Evolutionary conservation across 2,113 vertebrate species (phyloP).

Genomic region (Formicarius rufipectus): DNA sequence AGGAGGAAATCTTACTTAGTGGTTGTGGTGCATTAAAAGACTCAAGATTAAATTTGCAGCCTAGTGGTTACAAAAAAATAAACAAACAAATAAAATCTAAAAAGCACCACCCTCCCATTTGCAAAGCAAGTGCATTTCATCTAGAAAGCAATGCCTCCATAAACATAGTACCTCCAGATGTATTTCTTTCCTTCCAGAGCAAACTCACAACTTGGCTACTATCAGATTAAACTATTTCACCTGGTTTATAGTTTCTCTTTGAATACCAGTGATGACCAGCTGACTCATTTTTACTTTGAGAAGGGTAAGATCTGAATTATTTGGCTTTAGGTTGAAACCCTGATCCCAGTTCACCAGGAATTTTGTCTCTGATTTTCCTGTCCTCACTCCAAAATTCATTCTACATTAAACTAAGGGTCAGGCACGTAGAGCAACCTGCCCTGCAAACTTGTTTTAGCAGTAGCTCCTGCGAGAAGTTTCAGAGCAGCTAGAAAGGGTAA

Average conservation of each 20-base stretch:
- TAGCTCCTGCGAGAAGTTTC: background rate
- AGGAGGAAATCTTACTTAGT: background rate
- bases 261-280: background rate
- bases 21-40: background rate
- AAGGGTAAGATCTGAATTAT: background rate
- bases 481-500: background rate
- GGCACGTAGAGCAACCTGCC: background rate
- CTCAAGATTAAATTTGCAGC: background rate
- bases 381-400: background rate
- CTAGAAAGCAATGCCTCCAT: background rate
- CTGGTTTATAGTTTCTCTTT: background rate
- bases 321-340: background rate
- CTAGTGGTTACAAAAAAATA: background rate
- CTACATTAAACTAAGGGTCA: background rate
- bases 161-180: background rate
- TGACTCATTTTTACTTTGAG: slow-evolving; percentile 3
- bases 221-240: background rate
- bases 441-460: background rate
- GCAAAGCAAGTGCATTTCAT: background rate
- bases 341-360: background rate
- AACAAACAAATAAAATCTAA: too few species aligned
- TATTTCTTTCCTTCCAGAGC: background rate
- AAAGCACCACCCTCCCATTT: background rate
- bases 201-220: background rate
- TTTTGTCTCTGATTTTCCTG: background rate